Percentiles rank a stretch among this genome's conserved stretches.
Conservation (phyloP, 2,888 invertebrate genomes). For the Gari tellinella region DNA sequence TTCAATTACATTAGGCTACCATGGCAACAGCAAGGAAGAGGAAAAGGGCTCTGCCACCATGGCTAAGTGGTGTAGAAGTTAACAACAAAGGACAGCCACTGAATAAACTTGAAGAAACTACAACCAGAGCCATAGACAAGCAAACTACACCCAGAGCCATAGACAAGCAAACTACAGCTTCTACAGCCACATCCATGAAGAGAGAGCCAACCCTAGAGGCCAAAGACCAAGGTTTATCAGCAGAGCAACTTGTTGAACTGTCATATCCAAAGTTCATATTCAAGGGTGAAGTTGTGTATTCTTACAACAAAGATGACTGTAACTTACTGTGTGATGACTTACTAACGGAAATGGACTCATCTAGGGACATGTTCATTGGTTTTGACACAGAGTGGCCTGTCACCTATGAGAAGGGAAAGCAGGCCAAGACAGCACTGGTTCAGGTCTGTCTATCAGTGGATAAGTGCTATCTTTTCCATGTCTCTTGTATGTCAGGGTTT, state of each 20-base stretch:
- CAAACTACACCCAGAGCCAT: no score
- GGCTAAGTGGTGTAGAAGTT: constrained; percentile 42
- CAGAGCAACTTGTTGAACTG: constrained; percentile 55
- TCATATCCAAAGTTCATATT: constrained; percentile 66
- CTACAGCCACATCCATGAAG: no score
- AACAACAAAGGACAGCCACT: no score
- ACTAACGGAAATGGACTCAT: constrained; percentile 25
- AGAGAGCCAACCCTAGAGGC: no score
- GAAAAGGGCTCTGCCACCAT: constrained; percentile 45
- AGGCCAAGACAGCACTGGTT: constrained; percentile 71
- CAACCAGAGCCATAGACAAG: no score
- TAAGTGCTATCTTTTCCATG: constrained; percentile 76
- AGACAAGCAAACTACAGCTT: no score
- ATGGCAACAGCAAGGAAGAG: constrained; percentile 18
- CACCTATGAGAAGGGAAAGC: constrained; percentile 65
- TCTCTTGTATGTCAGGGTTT: constrained; percentile 69
- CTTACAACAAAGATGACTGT: constrained; percentile 69
- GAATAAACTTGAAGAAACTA: no score
- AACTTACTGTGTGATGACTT: constrained; percentile 75
- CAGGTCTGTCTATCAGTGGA: constrained; percentile 69
- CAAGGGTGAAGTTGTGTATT: constrained; percentile 67
- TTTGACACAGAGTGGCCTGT: constrained; percentile 80
- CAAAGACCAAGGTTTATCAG: constrained; percentile 12
- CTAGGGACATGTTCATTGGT: constrained; percentile 58
- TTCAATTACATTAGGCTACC: no score